Conservation (phyloP, 2,888 invertebrate species). For the Hypomecis atomaria region DNA sequence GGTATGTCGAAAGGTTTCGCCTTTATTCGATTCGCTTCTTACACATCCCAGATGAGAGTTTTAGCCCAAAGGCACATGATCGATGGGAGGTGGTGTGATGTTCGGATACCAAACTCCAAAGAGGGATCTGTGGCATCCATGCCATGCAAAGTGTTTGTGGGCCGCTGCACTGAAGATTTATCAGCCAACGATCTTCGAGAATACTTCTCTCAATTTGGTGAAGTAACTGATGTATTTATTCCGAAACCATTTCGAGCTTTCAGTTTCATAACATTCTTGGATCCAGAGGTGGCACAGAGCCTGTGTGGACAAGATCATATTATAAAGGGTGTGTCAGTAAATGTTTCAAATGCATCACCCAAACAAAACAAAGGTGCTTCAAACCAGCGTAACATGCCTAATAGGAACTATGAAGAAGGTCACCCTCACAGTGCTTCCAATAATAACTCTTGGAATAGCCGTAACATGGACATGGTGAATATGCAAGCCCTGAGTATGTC, state of each 20-base stretch:
- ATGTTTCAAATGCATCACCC: conserved; percentile 95
- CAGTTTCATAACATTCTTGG: conserved; percentile 93
- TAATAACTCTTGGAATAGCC: conserved; percentile 80
- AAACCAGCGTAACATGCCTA: conserved; percentile 74
- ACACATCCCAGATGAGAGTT: conserved; percentile 97
- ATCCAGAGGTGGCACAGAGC: conserved; percentile 91
- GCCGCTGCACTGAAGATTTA: conserved; percentile 93
- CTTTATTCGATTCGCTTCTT: conserved; percentile 97
- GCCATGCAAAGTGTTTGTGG: conserved; percentile 94
- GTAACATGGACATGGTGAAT: conserved; percentile 81
- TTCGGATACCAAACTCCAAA: conserved; percentile 98
- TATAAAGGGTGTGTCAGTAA: conserved; percentile 94
- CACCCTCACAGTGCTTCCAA: conserved; percentile 77
- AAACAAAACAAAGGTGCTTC: conserved; percentile 87
- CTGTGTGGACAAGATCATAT: conserved; percentile 94
- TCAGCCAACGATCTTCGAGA: conserved; percentile 91
- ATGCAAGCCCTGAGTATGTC: conserved; percentile 80
- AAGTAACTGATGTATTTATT: conserved; percentile 94
- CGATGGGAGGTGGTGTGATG: conserved; percentile 99
- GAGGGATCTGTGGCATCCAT: conserved; percentile 89
- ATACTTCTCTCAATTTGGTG: conserved; percentile 92
- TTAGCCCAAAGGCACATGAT: conserved; percentile 97
- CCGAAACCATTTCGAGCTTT: conserved; percentile 93
- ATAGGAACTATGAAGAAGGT: conserved; percentile 77
- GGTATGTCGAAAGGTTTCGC: conserved; percentile 99